A percentile compares a stretch with the other conserved stretches of the same genome.
These are phyloP conservation scores for Sander vitreus DNA, from an alignment of 2,113 vertebrate genomes.

Conservation along the genomic window DNA sequence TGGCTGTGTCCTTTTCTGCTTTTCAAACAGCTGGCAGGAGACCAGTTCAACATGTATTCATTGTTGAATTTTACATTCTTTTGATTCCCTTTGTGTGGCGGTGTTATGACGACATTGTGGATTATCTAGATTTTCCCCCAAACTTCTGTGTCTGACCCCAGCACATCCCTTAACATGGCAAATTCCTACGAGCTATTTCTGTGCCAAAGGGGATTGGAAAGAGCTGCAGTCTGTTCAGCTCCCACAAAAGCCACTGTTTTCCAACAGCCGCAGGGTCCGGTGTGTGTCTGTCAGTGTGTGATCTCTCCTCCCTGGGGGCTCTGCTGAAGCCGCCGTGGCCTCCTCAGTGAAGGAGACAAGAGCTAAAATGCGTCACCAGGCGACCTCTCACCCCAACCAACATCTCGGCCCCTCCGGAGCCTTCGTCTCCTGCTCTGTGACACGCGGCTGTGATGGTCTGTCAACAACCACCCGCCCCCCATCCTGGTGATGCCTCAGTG, in stretches of 20 bases:
- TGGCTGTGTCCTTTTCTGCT: slow-evolving; percentile 8
- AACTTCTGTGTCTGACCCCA: neutral
- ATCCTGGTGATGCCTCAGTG: slow-evolving; percentile 50
- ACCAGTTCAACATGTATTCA: slow-evolving; percentile 7
- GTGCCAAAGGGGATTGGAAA: neutral
- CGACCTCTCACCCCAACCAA: slow-evolving; percentile 54
- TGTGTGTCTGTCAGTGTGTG: slow-evolving; percentile 47
- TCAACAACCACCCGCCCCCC: slow-evolving; percentile 20
- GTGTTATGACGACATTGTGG: neutral
- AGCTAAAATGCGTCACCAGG: slow-evolving; percentile 47
- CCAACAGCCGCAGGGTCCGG: slow-evolving; percentile 31
- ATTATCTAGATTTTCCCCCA: neutral
- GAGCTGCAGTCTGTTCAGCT: neutral
- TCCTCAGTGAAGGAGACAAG: slow-evolving; percentile 20
- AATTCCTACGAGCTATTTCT: neutral
- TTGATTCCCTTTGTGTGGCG: neutral
- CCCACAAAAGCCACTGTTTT: neutral
- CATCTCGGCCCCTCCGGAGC: slow-evolving; percentile 48
- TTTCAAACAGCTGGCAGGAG: slow-evolving; percentile 5
- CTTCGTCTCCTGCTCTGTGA: slow-evolving; percentile 50
- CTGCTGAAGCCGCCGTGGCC: slow-evolving; percentile 11
- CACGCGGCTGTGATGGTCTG: slow-evolving; percentile 67
- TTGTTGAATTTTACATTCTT: neutral
- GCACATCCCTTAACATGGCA: neutral
- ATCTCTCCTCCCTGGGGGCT: slow-evolving; percentile 3